Conservation (phyloP, 1,140 invertebrate genomes). For the Dendroctonus valens region DNA sequence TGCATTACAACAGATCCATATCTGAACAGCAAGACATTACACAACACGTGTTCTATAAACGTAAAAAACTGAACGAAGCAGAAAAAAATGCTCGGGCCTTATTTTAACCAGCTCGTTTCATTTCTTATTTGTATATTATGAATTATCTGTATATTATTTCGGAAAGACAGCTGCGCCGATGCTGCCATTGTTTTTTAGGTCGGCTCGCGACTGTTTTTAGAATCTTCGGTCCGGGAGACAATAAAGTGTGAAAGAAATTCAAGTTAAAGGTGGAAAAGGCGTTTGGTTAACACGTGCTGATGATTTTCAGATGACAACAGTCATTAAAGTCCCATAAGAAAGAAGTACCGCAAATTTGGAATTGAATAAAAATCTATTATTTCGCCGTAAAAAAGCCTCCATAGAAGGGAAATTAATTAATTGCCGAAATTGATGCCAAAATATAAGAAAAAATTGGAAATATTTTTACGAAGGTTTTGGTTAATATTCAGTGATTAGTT, state of each 20-base stretch:
- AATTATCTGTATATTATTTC: constrained; percentile 33
- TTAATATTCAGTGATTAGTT: too few relatives aligned
- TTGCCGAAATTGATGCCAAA: too few relatives aligned
- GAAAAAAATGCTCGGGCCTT: constrained; percentile 24
- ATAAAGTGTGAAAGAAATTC: constrained; percentile 25
- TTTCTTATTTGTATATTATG: constrained; percentile 31
- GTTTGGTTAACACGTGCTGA: constrained; percentile 16
- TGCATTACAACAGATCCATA: constrained; percentile 7
- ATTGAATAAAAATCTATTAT: too few relatives aligned
- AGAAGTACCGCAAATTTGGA: too few relatives aligned
- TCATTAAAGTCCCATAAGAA: too few relatives aligned
- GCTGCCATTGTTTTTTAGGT: constrained; percentile 25
- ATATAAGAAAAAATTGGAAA: too few relatives aligned
- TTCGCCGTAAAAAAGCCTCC: too few relatives aligned
- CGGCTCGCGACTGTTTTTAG: constrained; percentile 39
- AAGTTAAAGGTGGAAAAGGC: neutral
- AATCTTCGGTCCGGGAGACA: constrained; percentile 35
- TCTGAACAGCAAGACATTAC: constrained; percentile 16
- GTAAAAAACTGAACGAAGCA: constrained; percentile 17
- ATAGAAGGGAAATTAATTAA: too few relatives aligned
- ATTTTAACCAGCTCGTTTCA: constrained; percentile 30
- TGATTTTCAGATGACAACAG: neutral
- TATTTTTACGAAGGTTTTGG: too few relatives aligned
- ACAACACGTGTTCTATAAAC: constrained; percentile 24
- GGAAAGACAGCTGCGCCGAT: constrained; percentile 23